These are phyloP conservation scores for Danionella dracula DNA, from an alignment of 2,797 vertebrate species.

Conservation along the genomic window DNA sequence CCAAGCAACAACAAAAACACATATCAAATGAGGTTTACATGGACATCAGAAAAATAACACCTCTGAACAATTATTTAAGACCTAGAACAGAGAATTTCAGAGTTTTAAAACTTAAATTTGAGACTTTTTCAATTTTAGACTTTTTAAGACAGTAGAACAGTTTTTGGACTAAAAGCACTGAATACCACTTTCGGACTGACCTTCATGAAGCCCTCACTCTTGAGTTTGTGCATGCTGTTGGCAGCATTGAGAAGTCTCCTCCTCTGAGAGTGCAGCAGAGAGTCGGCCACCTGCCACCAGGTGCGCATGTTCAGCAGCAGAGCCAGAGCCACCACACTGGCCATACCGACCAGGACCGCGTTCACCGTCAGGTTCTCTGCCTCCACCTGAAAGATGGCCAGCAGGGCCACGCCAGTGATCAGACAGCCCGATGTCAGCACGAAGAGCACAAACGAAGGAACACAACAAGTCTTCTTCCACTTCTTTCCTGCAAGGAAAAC, in stretches of 20 bases:
- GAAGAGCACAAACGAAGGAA: conserved; percentile 94
- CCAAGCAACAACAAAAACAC: too few relatives aligned
- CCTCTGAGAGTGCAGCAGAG: conserved; percentile 90
- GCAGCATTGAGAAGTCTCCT: conserved; percentile 89
- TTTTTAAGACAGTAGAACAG: background rate
- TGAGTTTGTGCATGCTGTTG: conserved; percentile 87
- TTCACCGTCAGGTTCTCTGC: conserved; percentile 85
- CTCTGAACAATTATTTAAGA: too few relatives aligned
- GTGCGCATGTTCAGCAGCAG: conserved; percentile 88
- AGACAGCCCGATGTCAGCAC: conserved; percentile 82
- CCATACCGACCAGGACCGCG: conserved; percentile 82
- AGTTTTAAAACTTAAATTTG: too few relatives aligned
- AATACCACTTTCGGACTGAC: conserved; percentile 55
- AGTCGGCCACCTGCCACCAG: conserved; percentile 96
- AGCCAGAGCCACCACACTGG: conserved; percentile 85
- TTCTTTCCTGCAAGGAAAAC: conserved; percentile 78
- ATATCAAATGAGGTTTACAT: too few relatives aligned
- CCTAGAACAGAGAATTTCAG: too few relatives aligned
- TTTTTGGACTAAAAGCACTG: background rate
- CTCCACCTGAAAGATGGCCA: conserved; percentile 90
- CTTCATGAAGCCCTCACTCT: conserved; percentile 99
- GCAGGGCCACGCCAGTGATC: conserved; percentile 80
- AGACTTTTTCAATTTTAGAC: too few relatives aligned
- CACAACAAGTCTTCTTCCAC: conserved; percentile 97
- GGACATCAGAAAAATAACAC: too few relatives aligned